A percentile compares a stretch with the other conserved stretches of the same genome.
Conservation (phyloP, 2,888 invertebrate species). For the Eupithecia subfuscata region DNA sequence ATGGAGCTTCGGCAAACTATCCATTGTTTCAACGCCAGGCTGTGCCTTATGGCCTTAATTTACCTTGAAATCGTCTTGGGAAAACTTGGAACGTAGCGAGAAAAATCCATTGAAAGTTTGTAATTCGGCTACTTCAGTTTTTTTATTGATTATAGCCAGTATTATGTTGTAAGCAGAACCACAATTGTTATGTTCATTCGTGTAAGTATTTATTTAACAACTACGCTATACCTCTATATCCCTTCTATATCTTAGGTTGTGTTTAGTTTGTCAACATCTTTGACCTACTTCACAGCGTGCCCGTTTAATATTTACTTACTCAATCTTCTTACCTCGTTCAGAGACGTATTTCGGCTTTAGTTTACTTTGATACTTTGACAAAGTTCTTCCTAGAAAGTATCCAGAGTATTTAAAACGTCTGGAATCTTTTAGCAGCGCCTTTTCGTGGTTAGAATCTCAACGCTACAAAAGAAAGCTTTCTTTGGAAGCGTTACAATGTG, state of each 20-base stretch:
- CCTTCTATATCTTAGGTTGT: neutral
- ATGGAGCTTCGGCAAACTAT: neutral
- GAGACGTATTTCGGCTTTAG: neutral
- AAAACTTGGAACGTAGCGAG: slow-evolving; percentile 10
- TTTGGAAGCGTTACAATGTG: neutral
- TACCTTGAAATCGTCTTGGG: slow-evolving; percentile 8
- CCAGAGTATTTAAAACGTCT: neutral
- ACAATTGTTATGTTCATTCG: neutral
- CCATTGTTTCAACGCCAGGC: neutral
- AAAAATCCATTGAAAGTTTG: slow-evolving; percentile 7
- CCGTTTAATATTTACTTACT: slow-evolving; percentile 13
- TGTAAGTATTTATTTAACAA: neutral
- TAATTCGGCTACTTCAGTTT: slow-evolving; percentile 4
- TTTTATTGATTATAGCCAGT: neutral
- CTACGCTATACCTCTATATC: neutral
- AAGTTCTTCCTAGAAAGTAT: neutral
- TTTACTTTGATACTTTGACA: neutral
- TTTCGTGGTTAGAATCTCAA: slow-evolving; percentile 8
- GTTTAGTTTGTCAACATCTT: slow-evolving; percentile 13
- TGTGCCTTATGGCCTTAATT: slow-evolving; percentile 11
- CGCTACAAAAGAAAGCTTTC: slow-evolving; percentile 7
- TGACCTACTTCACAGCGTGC: slow-evolving; percentile 3
- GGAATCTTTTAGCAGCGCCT: neutral
- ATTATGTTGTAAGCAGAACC: neutral
- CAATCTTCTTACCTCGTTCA: slow-evolving; percentile 11